Base-by-base conservation (phyloP, 2,113 vertebrate species). In the Sorex araneus region DNA sequence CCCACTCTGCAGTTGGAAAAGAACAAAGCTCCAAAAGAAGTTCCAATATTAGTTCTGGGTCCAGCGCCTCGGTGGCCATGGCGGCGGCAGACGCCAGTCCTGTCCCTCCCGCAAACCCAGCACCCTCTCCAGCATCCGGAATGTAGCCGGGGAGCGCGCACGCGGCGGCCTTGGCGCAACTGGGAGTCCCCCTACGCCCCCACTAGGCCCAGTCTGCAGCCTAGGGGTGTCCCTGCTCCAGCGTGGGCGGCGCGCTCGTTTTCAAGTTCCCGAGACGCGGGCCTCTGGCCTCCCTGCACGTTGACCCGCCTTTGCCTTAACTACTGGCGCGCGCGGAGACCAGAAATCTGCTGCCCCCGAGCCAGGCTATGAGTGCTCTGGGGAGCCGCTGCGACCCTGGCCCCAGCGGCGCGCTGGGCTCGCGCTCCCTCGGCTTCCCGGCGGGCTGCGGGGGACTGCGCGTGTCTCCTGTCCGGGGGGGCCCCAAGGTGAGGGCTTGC, bases 361-460 rank as follows among this genome's bases (percentile, higher is more conserved):
- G 11, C 12, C 15, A 18, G 57, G 57, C 15, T 3, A 60, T 18
- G 57, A 60, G 57, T 18, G 57, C 57, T 60, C 57, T 19, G 19
- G 19, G 47, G 57, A 18, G 6, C 21, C 27, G 0, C 73, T 11
- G 77, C 32, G n/a, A 8, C 12, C 13, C 25, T 63, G 47, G n/a
- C 15, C 43, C 27, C 15, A 0, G 21, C 57, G 18, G 21, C 47
- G 47, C 47, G 18, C 57, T 4, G 21, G 15, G 66, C 63, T 25
- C 3, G 47, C 13, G 47, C 47, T 2, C 47, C 40, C 30, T 64
- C n/a, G 27, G 6, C 21, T 28, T 10, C 3, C 10, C 64, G 0
- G 2, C 18, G 27, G 28, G 3, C 57, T 21, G 64, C 21, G 63
- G 23, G 27, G 64, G 11, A 28, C 64, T 28, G 18, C 64, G 28